Base-by-base conservation (phyloP, 1,140 invertebrate species). In the Aethina tumida region DNA sequence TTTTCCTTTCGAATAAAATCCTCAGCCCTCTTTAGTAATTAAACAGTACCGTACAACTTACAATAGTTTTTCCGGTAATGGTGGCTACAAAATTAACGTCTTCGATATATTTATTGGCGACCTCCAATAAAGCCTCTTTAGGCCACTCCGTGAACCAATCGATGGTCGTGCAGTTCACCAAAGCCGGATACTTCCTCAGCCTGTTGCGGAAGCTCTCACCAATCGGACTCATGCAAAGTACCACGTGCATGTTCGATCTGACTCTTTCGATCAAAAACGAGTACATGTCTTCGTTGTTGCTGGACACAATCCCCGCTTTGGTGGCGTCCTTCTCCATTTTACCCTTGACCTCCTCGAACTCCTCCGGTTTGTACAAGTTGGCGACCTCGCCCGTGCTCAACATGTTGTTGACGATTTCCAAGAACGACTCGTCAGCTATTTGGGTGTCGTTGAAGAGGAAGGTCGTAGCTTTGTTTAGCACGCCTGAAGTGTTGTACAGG, bases 91-190 rank as follows among this genome's bases (percentile, higher is more conserved):
- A 67, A 57, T 80, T 73, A 34, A 82, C 71, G 41, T 74, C 72
- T 24, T 64, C 64, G 19, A 83, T 63, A 60, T 78, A 83, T 62
- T 78, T 79, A 48, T 74, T 70, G 18, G 80, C 79, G 6, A 91
- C 84, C 66, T 89, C 85, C 7, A 90, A 64, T 10, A 92, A 64
- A n/a, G 87, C 86, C 57, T 87, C 81, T 36, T 74, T 69, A 0
- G 86, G 84, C 86, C 88, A 93, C 53, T 87, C 79, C 52, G 77
- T 68, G 56, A 89, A 89, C 84, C 85, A 92, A 64, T 91, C 84
- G 18, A 89, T 87, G 4, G 85, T 90, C 3, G 84, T 85, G 48
- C 77, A 79, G 64, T 87, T 90, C 25, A 91, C 77, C 43, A 92
- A 62, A 4, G 82, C 77, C 16, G 87, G 86, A 65, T 87, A 91